Base-by-base conservation (phyloP, 2,888 invertebrate genomes). In the Cylindroiulus punctatus region DNA sequence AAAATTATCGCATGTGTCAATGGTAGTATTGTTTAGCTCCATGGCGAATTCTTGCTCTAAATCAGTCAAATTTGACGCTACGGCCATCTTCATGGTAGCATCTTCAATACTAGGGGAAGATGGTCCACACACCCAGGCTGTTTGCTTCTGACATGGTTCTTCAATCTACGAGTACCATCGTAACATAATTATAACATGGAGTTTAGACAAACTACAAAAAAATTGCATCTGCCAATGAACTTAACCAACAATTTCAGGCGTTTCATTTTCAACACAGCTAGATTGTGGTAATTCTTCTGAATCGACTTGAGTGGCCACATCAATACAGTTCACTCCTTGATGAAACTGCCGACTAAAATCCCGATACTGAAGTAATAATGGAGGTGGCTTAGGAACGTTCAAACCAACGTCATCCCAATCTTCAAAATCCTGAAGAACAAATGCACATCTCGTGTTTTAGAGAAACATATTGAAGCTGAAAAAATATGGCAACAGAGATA, bases 391-490 rank as follows among this genome's bases (percentile, higher is more conserved):
- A 0, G 96, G 93, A 91, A 96, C 95, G 90, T 97, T 96, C 81
- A 97, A 92, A 0, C 97, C 96, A 19, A 97, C 96, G 91, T 96
- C 96, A 91, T 96, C 96, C 97, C 97, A 97, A 90, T 96, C 96
- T 91, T 96, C 96, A 92, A 96, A 96, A 91, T 96, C 96, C 94
- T 95, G 89, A 32, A 84, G 4, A 88, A 8, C 30, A 87, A 52
- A 65, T 47, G 32, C 4, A 30, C 36, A 7, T 36, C 36, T 36
- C 7, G 36, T 36, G 36, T 36, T 36, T 36, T 36, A 36, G 36
- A 36, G 2, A 36, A 36, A 36, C 36, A 36, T 36, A 36, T 2
- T 36, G 7, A 36, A 36, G 7, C 2, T 36, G 2, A 36, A 4
- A 4, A 36, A 36, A 36, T 36, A 36, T 36, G 36, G 2, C 36